Conservation (phyloP, 2,888 invertebrate genomes). For the Aspidiotus destructor region DNA sequence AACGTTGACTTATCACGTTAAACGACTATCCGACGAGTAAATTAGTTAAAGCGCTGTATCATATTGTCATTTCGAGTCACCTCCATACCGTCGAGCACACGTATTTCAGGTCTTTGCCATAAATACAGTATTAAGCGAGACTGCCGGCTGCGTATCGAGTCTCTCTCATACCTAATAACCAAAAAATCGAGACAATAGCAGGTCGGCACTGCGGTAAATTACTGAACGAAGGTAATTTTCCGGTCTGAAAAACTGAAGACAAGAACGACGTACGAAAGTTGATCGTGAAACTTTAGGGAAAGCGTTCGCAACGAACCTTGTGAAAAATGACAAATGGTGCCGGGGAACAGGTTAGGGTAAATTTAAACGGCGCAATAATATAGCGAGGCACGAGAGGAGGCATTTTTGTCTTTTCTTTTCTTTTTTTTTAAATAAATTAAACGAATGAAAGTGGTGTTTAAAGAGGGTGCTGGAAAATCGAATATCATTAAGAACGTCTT, state of each 20-base stretch:
- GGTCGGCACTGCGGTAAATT: neutral
- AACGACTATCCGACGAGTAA: neutral
- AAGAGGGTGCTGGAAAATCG: no score
- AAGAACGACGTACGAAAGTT: neutral
- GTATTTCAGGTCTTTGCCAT: no score
- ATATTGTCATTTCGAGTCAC: neutral
- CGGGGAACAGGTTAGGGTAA: neutral
- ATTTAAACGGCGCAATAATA: neutral
- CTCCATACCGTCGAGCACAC: neutral
- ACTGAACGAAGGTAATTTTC: constrained; percentile 2
- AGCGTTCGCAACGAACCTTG: neutral
- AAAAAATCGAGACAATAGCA: no score
- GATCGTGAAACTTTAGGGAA: neutral
- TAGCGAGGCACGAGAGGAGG: no score
- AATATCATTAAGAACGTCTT: no score
- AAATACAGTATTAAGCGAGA: no score
- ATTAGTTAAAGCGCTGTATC: neutral
- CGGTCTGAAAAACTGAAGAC: neutral
- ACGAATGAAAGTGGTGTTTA: no score
- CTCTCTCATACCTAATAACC: no score
- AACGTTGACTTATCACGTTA: constrained; percentile 4
- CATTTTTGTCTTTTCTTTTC: no score
- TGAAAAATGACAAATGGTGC: constrained; percentile 2
- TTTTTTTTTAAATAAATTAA: no score
- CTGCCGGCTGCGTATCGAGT: no score